Conservation (phyloP, 2,797 vertebrate species). For the Microtus californicus region DNA sequence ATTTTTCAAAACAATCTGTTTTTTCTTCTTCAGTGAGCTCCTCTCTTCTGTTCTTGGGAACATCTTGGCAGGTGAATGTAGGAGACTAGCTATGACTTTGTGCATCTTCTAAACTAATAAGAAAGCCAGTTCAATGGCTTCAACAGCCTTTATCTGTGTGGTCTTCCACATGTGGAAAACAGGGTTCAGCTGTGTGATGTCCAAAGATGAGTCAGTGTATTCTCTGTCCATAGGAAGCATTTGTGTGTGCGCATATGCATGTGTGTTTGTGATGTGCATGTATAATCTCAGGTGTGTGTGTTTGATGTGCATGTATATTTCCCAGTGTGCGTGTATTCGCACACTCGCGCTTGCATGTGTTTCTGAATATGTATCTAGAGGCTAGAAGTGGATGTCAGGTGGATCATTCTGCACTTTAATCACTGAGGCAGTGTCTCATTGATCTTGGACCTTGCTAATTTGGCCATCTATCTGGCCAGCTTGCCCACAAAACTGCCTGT, state of each 20-base stretch:
- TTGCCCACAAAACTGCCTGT: background rate
- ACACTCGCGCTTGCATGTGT: background rate
- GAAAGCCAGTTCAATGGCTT: conserved; percentile 18
- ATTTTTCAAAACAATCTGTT: background rate
- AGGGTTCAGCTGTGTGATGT: background rate
- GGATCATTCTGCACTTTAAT: background rate
- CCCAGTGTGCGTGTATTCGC: background rate
- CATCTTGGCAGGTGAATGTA: background rate
- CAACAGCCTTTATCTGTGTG: conserved; percentile 6
- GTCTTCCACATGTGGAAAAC: background rate
- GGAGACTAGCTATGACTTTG: conserved; percentile 8
- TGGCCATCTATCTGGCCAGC: background rate
- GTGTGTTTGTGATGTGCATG: background rate
- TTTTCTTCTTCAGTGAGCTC: background rate
- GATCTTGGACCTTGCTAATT: background rate
- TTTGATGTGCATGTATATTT: background rate
- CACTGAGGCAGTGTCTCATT: background rate
- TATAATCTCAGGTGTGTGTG: background rate
- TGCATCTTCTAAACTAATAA: conserved; percentile 21
- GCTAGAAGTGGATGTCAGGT: too few species aligned
- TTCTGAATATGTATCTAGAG: background rate
- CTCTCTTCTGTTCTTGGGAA: background rate
- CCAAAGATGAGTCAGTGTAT: background rate
- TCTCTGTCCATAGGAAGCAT: conserved; percentile 15
- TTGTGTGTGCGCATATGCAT: background rate